phyloP scores from a whole-genome alignment of 1,140 invertebrate species.

The Aphidius ervi region DNA sequence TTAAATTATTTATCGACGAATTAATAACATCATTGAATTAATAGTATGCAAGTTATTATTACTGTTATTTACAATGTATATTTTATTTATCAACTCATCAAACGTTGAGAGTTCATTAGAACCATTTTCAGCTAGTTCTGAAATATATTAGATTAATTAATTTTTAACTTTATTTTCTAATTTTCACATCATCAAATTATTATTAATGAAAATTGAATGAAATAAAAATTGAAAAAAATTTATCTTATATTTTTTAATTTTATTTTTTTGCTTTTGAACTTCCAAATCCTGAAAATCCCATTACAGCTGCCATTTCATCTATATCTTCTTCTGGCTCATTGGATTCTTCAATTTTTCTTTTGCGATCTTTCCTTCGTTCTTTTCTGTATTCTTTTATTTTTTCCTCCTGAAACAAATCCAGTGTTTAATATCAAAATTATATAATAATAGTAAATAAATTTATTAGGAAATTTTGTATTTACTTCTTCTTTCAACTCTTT shows the following conservation, averaged over 20 bases:
- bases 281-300: conserved; percentile 97
- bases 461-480: conserved; percentile 17
- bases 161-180: neutral
- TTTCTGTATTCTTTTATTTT: conserved; percentile 88
- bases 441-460: no score
- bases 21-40: no score
- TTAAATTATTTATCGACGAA: no score
- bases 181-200: neutral
- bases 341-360: conserved; percentile 77
- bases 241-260: no score
- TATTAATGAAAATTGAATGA: neutral
- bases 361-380: conserved; percentile 87
- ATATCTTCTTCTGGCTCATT: conserved; percentile 59
- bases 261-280: conserved; percentile 69
- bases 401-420: conserved; percentile 66
- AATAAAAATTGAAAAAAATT: no score
- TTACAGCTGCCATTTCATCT: conserved; percentile 88
- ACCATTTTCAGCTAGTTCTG: no score
- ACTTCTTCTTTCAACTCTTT: conserved; percentile 93
- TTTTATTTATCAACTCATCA: no score
- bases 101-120: no score
- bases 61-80: no score
- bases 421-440: conserved; percentile 1
- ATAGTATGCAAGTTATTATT: no score
- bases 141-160: no score